Evolutionary conservation across 2,888 invertebrate genomes (phyloP).

Genomic region (Nomada ruficornis): DNA sequence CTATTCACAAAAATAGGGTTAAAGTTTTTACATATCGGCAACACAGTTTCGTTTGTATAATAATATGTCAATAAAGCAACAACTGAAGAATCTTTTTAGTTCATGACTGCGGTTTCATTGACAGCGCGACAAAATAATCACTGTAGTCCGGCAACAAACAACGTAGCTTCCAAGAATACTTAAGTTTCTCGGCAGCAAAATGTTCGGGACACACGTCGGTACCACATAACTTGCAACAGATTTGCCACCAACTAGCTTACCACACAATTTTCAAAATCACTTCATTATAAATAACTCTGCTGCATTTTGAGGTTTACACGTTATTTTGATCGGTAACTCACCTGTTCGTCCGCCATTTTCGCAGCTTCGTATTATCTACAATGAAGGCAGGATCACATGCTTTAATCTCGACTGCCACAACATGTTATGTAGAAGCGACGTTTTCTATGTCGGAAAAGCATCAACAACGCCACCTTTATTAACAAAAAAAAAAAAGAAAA

Average conservation of each 20-base stretch:
- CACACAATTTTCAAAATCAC: conserved; percentile 55
- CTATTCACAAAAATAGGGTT: conserved; percentile 42
- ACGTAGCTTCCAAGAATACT: conserved; percentile 38
- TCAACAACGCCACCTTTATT: conserved; percentile 56
- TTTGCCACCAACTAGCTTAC: conserved; percentile 50
- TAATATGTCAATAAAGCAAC: conserved; percentile 31
- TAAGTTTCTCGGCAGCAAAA: conserved; percentile 42
- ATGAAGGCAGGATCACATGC: conserved; percentile 72
- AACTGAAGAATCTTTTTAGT: conserved; percentile 25
- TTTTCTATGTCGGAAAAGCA: conserved; percentile 43
- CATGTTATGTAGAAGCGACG: conserved; percentile 43
- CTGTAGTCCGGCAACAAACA: conserved; percentile 67
- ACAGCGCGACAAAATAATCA: conserved; percentile 59
- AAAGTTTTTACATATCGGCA: conserved; percentile 40
- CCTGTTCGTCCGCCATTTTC: conserved; percentile 93
- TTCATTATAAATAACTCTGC: conserved; percentile 56
- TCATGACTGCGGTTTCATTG: conserved; percentile 55
- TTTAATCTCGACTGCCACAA: conserved; percentile 59
- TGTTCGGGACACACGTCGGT: conserved; percentile 54
- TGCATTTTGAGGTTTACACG: conserved; percentile 67
- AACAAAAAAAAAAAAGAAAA: conserved; percentile 22
- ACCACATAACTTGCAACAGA: conserved; percentile 41
- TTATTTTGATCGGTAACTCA: conserved; percentile 85
- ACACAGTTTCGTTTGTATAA: conserved; percentile 21
- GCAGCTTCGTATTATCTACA: conserved; percentile 80